A percentile compares a stretch with the other conserved stretches of the same genome.
Conservation (phyloP, 2,888 invertebrate genomes). For the Drosophila fulvimacula region DNA sequence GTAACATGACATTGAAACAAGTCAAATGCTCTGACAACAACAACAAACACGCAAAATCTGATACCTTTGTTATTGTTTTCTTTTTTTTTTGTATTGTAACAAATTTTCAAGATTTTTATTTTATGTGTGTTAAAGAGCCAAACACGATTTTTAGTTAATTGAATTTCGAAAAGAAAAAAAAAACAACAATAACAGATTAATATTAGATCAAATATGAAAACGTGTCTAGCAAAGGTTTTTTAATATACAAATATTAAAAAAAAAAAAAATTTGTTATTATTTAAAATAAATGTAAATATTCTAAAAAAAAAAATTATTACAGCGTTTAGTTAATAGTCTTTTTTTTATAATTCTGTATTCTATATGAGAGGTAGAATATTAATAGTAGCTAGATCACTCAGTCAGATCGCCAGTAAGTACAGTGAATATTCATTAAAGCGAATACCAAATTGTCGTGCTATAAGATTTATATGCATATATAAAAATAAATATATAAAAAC, state of each 20-base stretch:
- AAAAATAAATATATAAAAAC: too few species aligned
- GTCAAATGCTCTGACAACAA: slow-evolving; percentile 59
- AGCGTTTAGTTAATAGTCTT: too few species aligned
- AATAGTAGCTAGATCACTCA: too few species aligned
- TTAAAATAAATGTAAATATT: too few species aligned
- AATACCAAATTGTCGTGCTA: too few species aligned
- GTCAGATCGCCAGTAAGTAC: too few species aligned
- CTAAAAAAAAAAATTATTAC: background rate
- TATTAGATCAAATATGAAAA: slow-evolving; percentile 2
- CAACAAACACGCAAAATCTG: slow-evolving; percentile 21
- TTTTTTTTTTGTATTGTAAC: slow-evolving; percentile 11
- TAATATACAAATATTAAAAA: too few species aligned
- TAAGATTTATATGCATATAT: too few species aligned
- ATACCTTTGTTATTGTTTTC: slow-evolving; percentile 34
- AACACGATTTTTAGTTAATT: slow-evolving; percentile 56
- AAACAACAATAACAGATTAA: background rate
- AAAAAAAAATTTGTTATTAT: too few species aligned
- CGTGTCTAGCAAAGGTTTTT: background rate
- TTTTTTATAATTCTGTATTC: too few species aligned
- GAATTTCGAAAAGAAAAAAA: slow-evolving; percentile 30
- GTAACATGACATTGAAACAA: slow-evolving; percentile 79
- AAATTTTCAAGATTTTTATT: slow-evolving; percentile 24
- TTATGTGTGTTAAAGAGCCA: slow-evolving; percentile 50
- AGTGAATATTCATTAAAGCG: too few species aligned
- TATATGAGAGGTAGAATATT: too few species aligned